Evolutionary conservation across 1,140 invertebrate species (phyloP).

Genomic region (Atta colombica): DNA sequence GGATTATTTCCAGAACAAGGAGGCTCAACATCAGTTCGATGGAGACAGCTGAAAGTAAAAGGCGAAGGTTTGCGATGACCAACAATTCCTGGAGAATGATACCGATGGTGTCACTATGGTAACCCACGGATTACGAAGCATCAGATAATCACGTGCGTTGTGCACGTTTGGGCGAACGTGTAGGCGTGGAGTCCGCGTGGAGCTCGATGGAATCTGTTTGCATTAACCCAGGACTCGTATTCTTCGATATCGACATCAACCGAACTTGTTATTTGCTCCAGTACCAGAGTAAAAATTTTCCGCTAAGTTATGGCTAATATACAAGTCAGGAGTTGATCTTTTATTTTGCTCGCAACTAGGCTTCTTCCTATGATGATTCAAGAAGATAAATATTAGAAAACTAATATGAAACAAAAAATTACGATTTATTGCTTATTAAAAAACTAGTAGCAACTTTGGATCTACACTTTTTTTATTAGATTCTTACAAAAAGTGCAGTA

Average conservation of each 20-base stretch:
- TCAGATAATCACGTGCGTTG: slow-evolving; percentile 63
- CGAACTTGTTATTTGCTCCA: slow-evolving; percentile 10
- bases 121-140: slow-evolving; percentile 70
- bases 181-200: slow-evolving; percentile 62
- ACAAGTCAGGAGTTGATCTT: not conserved
- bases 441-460: not conserved
- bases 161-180: slow-evolving; percentile 55
- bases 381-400: not conserved
- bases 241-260: slow-evolving; percentile 33
- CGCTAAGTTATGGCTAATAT: too few relatives aligned
- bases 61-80: slow-evolving; percentile 61
- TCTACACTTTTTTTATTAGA: not conserved
- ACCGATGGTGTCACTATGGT: slow-evolving; percentile 56
- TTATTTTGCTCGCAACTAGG: not conserved
- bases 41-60: slow-evolving; percentile 41
- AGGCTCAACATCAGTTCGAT: slow-evolving; percentile 32
- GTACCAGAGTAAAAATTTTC: slow-evolving; percentile 15
- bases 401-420: not conserved
- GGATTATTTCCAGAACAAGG: slow-evolving; percentile 17
- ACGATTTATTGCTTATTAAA: not conserved
- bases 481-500: not conserved
- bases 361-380: not conserved
- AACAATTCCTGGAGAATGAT: slow-evolving; percentile 77
- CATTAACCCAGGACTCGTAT: slow-evolving; percentile 51
- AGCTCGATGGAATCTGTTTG: slow-evolving; percentile 65